Evolutionary conservation across 2,888 invertebrate genomes (phyloP).

Genomic region (Aquatica leii): DNA sequence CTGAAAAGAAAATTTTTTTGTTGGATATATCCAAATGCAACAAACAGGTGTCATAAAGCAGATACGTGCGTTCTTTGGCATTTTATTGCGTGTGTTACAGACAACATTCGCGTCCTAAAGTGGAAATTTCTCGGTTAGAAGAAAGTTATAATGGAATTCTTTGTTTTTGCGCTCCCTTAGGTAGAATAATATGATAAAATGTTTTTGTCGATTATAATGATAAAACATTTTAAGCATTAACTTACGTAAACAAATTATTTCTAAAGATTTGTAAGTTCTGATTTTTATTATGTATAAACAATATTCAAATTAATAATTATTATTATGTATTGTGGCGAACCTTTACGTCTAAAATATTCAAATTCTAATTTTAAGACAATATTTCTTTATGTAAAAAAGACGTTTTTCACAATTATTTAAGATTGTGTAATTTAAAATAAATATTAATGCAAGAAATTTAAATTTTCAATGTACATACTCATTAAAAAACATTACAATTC

Average conservation of each 20-base stretch:
- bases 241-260: background rate
- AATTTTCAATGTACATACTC: no score
- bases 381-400: no score
- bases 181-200: slow-evolving; percentile 15
- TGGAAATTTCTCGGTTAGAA: slow-evolving; percentile 26
- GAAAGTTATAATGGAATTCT: slow-evolving; percentile 24
- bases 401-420: no score
- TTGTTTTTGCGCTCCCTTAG: slow-evolving; percentile 18
- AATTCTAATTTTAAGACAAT: no score
- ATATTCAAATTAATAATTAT: no score
- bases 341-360: no score
- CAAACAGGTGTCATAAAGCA: slow-evolving; percentile 54
- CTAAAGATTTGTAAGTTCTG: no score
- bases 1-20: slow-evolving; percentile 30
- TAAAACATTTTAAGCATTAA: slow-evolving; percentile 9
- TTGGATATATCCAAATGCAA: slow-evolving; percentile 42
- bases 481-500: no score
- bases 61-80: slow-evolving; percentile 49
- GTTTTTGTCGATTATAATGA: slow-evolving; percentile 5
- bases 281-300: no score
- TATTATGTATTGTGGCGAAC: no score
- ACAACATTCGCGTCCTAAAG: slow-evolving; percentile 24
- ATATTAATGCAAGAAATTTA: no score
- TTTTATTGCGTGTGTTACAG: slow-evolving; percentile 40
- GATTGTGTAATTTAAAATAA: no score